A percentile compares a stretch with the other conserved stretches of the same genome.
Conservation (phyloP, 2,888 invertebrate species). For the Torymus auratus region DNA sequence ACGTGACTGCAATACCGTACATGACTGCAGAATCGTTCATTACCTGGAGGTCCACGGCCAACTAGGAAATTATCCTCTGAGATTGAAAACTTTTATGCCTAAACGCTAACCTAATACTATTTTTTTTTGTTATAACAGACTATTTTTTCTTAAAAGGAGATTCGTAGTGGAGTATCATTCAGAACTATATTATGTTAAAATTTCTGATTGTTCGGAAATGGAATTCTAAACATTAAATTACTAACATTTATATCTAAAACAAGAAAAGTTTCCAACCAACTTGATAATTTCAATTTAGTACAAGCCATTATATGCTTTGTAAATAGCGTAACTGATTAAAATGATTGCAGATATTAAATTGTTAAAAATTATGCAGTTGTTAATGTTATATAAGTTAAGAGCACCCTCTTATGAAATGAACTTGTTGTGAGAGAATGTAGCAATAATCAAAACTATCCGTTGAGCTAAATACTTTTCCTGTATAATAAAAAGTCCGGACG, state of each 20-base stretch:
- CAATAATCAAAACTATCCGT: too few species aligned
- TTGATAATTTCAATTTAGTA: background rate
- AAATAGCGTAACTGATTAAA: too few species aligned
- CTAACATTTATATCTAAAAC: constrained; percentile 2
- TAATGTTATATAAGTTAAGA: too few species aligned
- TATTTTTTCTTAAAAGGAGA: constrained; percentile 38
- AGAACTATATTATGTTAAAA: constrained; percentile 2
- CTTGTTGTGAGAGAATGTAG: too few species aligned
- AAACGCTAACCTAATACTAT: constrained; percentile 45
- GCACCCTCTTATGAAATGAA: background rate
- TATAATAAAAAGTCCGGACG: constrained; percentile 6
- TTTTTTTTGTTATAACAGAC: constrained; percentile 23
- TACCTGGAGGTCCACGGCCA: constrained; percentile 61
- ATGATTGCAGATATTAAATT: too few species aligned
- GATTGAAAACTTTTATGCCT: constrained; percentile 57
- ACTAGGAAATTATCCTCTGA: constrained; percentile 60
- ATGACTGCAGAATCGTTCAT: constrained; percentile 40
- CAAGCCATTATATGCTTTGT: too few species aligned
- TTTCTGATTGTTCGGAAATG: too few species aligned
- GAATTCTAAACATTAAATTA: background rate
- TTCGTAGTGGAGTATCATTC: constrained; percentile 19
- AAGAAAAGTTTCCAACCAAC: constrained; percentile 14
- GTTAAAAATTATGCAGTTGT: too few species aligned
- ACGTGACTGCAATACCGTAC: constrained; percentile 31
- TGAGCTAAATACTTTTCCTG: too few species aligned